These are phyloP conservation scores for Selenia dentaria DNA, from an alignment of 2,888 invertebrate species.

Conservation along the genomic window DNA sequence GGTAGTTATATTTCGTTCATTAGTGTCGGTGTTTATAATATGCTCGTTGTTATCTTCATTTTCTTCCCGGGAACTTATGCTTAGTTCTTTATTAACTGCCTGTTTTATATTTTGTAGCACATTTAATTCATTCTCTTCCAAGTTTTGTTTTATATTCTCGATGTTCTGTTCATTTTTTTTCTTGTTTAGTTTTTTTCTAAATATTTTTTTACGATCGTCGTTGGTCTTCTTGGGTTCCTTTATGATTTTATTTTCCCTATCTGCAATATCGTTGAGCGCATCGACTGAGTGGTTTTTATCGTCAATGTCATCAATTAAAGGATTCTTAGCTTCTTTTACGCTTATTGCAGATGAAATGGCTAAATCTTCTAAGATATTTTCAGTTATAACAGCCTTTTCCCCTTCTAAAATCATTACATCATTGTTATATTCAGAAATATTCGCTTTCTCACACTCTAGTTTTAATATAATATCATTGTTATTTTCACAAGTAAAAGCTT, in stretches of 20 bases:
- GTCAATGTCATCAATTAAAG: not conserved
- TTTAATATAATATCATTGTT: not conserved
- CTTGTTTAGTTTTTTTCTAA: not conserved
- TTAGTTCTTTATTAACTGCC: no score
- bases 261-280: slow-evolving; percentile 6
- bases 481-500: not conserved
- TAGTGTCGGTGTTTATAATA: no score
- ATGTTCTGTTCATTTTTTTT: not conserved
- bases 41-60: no score
- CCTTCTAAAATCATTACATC: no score
- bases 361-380: not conserved
- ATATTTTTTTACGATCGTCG: not conserved
- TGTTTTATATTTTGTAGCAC: no score
- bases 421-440: no score
- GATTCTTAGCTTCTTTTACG: not conserved
- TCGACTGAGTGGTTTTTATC: slow-evolving; percentile 4
- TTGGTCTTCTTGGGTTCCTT: not conserved
- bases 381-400: no score
- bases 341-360: not conserved
- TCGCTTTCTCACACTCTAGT: no score
- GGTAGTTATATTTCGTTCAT: no score
- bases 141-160: not conserved
- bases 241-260: slow-evolving; percentile 1
- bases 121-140: no score
- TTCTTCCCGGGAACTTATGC: no score